Percentiles rank a stretch among this genome's conserved stretches.
Conservation (phyloP, 2,113 vertebrate species). For the Perca fluviatilis region DNA sequence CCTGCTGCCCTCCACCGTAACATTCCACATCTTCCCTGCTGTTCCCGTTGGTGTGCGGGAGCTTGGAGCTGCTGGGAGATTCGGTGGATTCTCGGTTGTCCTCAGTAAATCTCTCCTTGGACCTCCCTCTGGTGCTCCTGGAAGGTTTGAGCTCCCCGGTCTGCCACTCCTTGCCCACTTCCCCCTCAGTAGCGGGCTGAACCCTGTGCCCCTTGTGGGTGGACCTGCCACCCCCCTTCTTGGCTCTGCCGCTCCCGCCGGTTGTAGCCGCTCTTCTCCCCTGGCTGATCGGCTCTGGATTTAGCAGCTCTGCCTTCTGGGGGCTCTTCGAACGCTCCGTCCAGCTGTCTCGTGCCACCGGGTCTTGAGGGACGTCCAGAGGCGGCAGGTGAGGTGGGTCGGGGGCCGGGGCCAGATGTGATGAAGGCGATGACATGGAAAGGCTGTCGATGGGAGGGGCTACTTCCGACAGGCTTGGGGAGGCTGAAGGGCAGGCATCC, state of each 20-base stretch:
- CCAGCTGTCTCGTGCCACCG: conserved; percentile 87
- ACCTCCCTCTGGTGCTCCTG: conserved; percentile 85
- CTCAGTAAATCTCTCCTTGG: conserved; percentile 84
- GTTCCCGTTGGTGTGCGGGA: conserved; percentile 79
- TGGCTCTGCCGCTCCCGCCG: conserved; percentile 84
- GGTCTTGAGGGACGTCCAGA: conserved; percentile 88
- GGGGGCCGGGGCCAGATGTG: conserved; percentile 91
- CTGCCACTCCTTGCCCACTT: conserved; percentile 76
- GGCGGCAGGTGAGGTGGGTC: conserved; percentile 91
- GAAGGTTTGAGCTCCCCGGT: conserved; percentile 82
- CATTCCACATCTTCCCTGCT: conserved; percentile 76
- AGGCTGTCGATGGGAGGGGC: conserved; percentile 90
- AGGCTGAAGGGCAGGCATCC: conserved; percentile 94
- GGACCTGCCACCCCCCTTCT: conserved; percentile 89
- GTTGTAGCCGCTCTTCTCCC: conserved; percentile 81
- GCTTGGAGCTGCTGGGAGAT: conserved; percentile 76
- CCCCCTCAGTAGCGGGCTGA: conserved; percentile 78
- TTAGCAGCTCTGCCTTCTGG: conserved; percentile 86
- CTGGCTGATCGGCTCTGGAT: conserved; percentile 82
- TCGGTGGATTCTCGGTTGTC: conserved; percentile 75
- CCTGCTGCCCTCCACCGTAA: conserved; percentile 71
- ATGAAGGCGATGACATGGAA: conserved; percentile 93
- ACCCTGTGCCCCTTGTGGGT: conserved; percentile 84
- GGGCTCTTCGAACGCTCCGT: conserved; percentile 90
- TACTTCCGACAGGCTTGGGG: conserved; percentile 98